Evolutionary conservation across 2,113 vertebrate species (phyloP).

Genomic region (Stictonetta naevosa): DNA sequence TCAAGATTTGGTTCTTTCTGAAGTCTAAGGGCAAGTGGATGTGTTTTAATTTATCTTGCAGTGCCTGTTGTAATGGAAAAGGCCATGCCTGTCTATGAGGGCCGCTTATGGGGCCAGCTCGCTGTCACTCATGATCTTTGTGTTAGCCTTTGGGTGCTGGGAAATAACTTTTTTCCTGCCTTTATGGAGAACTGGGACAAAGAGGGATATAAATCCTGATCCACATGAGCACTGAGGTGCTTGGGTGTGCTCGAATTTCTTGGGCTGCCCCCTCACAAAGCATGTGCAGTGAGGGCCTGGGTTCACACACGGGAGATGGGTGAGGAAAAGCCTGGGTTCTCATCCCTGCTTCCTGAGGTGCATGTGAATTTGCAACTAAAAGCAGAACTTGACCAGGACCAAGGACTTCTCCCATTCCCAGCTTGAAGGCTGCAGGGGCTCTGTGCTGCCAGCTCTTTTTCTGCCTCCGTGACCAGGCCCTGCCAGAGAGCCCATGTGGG

Average conservation of each 20-base stretch:
- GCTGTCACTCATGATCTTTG: neutral
- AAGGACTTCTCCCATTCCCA: neutral
- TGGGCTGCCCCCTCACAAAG: too few relatives aligned
- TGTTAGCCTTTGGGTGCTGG: neutral
- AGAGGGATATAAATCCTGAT: neutral
- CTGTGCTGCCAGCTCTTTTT: neutral
- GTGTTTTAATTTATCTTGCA: neutral
- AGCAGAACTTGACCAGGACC: neutral
- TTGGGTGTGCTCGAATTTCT: neutral
- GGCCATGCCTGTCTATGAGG: neutral
- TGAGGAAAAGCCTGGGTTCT: neutral
- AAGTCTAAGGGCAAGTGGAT: neutral
- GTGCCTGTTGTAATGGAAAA: neutral
- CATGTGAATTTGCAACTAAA: neutral
- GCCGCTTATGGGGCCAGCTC: accelerated
- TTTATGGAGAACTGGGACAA: neutral
- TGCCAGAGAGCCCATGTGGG: neutral
- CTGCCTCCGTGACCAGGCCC: neutral
- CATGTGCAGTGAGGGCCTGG: neutral
- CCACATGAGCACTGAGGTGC: accelerated
- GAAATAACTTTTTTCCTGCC: neutral
- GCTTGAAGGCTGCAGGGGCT: neutral
- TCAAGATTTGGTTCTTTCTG: neutral
- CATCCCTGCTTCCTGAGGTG: neutral
- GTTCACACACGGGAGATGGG: neutral